Base-by-base conservation (phyloP, 2,888 invertebrate species). In the Nipponacmea schrenckii region DNA sequence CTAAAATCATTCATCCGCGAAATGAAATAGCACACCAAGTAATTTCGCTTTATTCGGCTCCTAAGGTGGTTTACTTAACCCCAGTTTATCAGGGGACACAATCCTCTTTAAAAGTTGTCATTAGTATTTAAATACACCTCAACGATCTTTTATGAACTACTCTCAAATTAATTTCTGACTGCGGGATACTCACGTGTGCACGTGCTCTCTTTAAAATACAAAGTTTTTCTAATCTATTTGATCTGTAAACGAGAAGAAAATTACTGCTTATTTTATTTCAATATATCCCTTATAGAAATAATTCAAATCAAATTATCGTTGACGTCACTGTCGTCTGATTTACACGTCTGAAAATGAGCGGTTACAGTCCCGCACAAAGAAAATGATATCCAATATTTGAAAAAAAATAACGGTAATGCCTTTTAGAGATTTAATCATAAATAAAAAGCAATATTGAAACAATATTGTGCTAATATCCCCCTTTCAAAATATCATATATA, bases 61-160 rank as follows among this genome's bases (percentile, higher is more conserved):
- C 56, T 24, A 24, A 56, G 56, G 56, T 56, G 56, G 56, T 56
- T 56, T 56, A 56, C 56, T 56, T 56, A 56, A 56, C 56, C 56
- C 12, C 24, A 7, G 56, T 24, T 56, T 56, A 24, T 24, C 24
- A 24, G 24, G 24, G 20, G 20, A 56, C n/a, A 24, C 20, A 56
- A 56, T 20, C 56, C 56, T 56, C 56, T 56, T 56, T 56, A 56
- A 20, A 56, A 56, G 50, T 56, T 10, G 24, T 24, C 20, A 56
- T 56, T 56, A 56, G 20, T 24, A 56, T 56, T 56, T 56, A 56
- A 56, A 24, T 24, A 56, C 24, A 56, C 20, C 20, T 24, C 24
- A 24, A 56, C 20, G 20, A 56, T 12, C 20, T 24, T 20, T 24
- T 56, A 56, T 56, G 12, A 10, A 24, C 56, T 24, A 56, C 56